Evolutionary conservation across 2,113 vertebrate genomes (phyloP).

Genomic region (Taurulus bubalis): DNA sequence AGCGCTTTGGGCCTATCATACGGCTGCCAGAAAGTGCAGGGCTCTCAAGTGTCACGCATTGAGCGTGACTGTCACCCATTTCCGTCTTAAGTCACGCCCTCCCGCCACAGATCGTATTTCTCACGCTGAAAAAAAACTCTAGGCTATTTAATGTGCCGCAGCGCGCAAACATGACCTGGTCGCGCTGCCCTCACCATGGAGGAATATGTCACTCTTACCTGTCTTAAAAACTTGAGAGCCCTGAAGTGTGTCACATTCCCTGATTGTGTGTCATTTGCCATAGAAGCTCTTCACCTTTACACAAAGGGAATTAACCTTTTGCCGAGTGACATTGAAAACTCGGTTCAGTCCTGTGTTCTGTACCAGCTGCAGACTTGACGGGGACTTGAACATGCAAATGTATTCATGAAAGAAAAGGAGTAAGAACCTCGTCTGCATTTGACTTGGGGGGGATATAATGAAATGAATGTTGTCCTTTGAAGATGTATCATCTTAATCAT

Average conservation of each 20-base stretch:
- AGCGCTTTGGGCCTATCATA: conserved; percentile 11
- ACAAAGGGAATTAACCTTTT: background rate
- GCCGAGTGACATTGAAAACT: background rate
- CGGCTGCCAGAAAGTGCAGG: conserved; percentile 37
- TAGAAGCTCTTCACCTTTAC: background rate
- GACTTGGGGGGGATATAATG: background rate
- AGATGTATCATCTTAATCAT: conserved; percentile 9
- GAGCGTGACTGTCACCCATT: too few relatives aligned
- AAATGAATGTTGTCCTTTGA: conserved; percentile 10
- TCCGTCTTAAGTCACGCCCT: too few relatives aligned
- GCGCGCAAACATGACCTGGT: too few relatives aligned
- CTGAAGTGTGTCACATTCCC: conserved; percentile 26
- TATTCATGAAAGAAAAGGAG: conserved; percentile 16
- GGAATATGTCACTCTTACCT: too few relatives aligned
- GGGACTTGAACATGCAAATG: background rate
- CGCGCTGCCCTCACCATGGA: too few relatives aligned
- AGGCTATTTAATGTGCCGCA: too few relatives aligned
- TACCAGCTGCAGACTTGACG: background rate
- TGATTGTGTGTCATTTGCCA: conserved; percentile 2
- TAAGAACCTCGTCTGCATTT: background rate
- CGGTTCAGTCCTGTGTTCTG: background rate
- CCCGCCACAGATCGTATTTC: too few relatives aligned
- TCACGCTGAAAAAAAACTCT: too few relatives aligned
- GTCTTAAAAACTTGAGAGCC: too few relatives aligned
- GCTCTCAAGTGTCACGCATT: too few relatives aligned